Evolutionary conservation across 2,113 vertebrate genomes (phyloP).

Genomic region (Mellivora capensis): DNA sequence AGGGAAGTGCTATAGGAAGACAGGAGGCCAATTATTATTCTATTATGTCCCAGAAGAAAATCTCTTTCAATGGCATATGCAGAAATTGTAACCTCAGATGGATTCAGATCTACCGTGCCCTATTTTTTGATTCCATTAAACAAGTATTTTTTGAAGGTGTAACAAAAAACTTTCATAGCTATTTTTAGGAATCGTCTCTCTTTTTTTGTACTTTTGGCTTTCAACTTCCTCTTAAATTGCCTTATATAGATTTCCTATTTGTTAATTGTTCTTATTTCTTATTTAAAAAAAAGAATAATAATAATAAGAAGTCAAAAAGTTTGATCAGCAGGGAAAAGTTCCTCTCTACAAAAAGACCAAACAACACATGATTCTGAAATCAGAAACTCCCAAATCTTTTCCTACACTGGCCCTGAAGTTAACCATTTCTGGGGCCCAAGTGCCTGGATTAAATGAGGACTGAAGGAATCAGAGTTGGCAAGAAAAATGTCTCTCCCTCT

Average conservation of each 20-base stretch:
- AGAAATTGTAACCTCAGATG: background rate
- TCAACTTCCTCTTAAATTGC: background rate
- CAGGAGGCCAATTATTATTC: background rate
- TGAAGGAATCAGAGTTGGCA: slow-evolving; percentile 65
- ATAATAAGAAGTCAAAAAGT: background rate
- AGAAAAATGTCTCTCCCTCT: slow-evolving; percentile 58
- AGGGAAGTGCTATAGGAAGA: background rate
- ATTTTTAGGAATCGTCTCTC: background rate
- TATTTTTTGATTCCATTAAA: slow-evolving; percentile 27
- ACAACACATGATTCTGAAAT: slow-evolving; percentile 36
- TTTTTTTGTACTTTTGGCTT: background rate
- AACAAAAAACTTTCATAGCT: background rate
- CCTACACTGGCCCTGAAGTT: background rate
- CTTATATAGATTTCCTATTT: background rate
- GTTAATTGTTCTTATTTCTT: slow-evolving; percentile 23
- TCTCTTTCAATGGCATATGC: background rate
- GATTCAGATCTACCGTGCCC: background rate
- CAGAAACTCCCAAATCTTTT: slow-evolving; percentile 35
- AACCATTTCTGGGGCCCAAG: background rate
- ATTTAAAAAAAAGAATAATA: background rate
- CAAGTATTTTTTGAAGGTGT: background rate
- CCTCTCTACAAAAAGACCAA: background rate
- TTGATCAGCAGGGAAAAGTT: background rate
- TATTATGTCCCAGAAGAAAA: background rate
- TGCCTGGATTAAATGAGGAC: slow-evolving; percentile 12